Percentiles rank a stretch among this genome's conserved stretches.
Evolutionary conservation across 1,140 invertebrate species (phyloP).

Genomic region (Rhagoletis pomonella): DNA sequence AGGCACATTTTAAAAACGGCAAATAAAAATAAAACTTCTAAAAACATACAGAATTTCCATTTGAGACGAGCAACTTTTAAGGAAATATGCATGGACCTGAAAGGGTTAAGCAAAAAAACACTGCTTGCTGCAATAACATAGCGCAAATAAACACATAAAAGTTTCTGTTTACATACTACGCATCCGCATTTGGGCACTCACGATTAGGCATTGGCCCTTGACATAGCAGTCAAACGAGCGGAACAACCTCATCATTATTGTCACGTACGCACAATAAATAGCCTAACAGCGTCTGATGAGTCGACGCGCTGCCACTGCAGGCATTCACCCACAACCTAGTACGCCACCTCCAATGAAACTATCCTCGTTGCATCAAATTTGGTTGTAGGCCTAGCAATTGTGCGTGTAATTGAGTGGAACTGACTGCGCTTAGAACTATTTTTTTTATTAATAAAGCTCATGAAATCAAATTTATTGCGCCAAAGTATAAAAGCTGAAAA

Average conservation of each 20-base stretch:
- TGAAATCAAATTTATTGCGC: not conserved
- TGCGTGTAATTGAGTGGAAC: constrained; percentile 44
- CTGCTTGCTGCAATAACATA: no score
- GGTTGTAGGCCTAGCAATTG: constrained; percentile 60
- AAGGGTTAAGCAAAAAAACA: no score
- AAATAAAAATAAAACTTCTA: no score
- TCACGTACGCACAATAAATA: constrained; percentile 54
- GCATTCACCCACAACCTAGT: constrained; percentile 29
- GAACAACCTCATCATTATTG: constrained; percentile 33
- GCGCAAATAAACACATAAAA: not conserved
- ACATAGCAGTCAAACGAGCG: constrained; percentile 44
- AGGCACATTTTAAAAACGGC: no score
- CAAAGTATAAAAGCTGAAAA: constrained; percentile 11
- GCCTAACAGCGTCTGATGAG: constrained; percentile 54
- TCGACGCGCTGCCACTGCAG: not conserved
- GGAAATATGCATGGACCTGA: no score
- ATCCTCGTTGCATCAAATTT: constrained; percentile 57
- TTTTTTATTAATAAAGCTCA: not conserved
- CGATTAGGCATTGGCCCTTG: constrained; percentile 37
- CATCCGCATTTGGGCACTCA: constrained; percentile 5
- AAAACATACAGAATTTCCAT: no score
- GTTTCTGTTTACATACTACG: not conserved
- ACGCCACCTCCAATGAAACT: constrained; percentile 50
- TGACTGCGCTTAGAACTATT: not conserved
- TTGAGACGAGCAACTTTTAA: no score